Conservation (phyloP, 2,888 invertebrate genomes). For the Archips crataeganus region DNA sequence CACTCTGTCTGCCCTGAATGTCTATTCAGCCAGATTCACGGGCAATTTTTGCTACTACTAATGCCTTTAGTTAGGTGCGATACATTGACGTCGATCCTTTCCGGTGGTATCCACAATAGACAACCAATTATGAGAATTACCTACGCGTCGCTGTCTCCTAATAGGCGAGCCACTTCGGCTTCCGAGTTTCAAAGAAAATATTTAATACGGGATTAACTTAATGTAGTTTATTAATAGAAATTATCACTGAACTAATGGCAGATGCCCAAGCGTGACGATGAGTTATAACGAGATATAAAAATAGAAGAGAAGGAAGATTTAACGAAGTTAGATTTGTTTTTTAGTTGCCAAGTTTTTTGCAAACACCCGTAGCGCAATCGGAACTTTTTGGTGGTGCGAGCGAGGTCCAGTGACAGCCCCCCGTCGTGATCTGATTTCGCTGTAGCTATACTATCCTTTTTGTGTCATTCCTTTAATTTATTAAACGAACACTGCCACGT, state of each 20-base stretch:
- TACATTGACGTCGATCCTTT: slow-evolving; percentile 78
- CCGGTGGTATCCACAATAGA: slow-evolving; percentile 73
- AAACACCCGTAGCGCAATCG: slow-evolving; percentile 54
- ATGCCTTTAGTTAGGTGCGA: slow-evolving; percentile 78
- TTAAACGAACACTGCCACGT: background rate
- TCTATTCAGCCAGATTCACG: slow-evolving; percentile 61
- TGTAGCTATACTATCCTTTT: slow-evolving; percentile 45
- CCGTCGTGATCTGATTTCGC: slow-evolving; percentile 71
- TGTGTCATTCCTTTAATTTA: background rate
- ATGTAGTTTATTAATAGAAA: slow-evolving; percentile 63
- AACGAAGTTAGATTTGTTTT: slow-evolving; percentile 41
- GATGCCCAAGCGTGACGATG: slow-evolving; percentile 49
- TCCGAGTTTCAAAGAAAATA: slow-evolving; percentile 81
- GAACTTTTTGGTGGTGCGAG: slow-evolving; percentile 50
- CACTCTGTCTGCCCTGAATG: slow-evolving; percentile 73
- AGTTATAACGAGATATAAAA: slow-evolving; percentile 38
- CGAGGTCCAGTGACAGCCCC: slow-evolving; percentile 62
- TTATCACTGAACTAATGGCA: slow-evolving; percentile 51
- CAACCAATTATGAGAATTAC: slow-evolving; percentile 81
- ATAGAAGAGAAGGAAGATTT: slow-evolving; percentile 11
- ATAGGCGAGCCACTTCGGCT: slow-evolving; percentile 70
- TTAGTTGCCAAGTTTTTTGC: slow-evolving; percentile 32
- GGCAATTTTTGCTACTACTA: slow-evolving; percentile 72
- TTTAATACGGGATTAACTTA: slow-evolving; percentile 72
- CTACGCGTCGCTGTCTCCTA: slow-evolving; percentile 61